Evolutionary conservation across 2,888 invertebrate genomes (phyloP), one percentile per base, ranked within the genome.

Genomic region (Suillia variegata): DNA sequence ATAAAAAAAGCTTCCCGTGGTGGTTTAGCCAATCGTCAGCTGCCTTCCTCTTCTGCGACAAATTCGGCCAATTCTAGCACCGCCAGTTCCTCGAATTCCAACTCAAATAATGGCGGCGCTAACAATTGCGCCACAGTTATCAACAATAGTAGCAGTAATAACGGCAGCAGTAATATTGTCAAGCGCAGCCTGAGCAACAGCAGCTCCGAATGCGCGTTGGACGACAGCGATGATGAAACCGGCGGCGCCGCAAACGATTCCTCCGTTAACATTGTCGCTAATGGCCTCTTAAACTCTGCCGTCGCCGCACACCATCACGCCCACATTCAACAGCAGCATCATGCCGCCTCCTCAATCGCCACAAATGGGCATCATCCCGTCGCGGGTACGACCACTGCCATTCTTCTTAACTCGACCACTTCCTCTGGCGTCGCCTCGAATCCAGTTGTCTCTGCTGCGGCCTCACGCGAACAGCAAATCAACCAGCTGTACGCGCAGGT

Each of bases 1-100:
- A n/a, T n/a, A n/a, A n/a, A n/a, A n/a, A 73, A 74, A 81, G 96
- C 92, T 59, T 90, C 89, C 63, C 86, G 89, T 68, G 90, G 91
- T 62, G 89, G 89, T 65, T 82, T 91, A 66, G 91, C 91, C 12
- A 88, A 90, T 80, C 85, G 93, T 58, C 89, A 89, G 78, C 80
- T 89, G 69, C 89, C 89, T 42, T 84, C 84, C 54, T 64, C 74
- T 45, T 59, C 61, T 17, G 18, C 21, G 5, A 34, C 52, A 17
- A 34, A 18, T 57, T 48, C 24, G 20, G 20, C 15, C 49, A 17
- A 42, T 33, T 20, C 8, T 52, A 47, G 24, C 42, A 31, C 31
- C 31, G 31, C 31, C 31, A 12, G 6, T 12, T 10, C 38, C 24
- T n/a, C 61, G 54, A 65, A 62, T 51, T 65, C 62, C 51, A 59